These are phyloP conservation scores for Ailuropoda melanoleuca DNA, from an alignment of 2,113 vertebrate species.

Conservation along the genomic window DNA sequence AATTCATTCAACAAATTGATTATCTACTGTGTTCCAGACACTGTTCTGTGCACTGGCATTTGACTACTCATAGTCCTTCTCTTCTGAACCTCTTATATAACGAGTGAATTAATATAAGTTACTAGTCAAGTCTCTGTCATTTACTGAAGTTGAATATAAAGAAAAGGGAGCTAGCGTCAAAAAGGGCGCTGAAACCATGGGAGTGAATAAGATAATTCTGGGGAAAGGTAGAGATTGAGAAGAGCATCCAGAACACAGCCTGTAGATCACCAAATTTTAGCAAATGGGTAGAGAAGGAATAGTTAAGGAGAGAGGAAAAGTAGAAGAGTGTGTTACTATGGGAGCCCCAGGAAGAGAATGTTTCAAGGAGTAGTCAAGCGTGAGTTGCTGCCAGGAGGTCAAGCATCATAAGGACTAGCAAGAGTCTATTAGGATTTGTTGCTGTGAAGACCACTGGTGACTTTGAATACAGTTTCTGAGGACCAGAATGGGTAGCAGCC, in stretches of 20 bases:
- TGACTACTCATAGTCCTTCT: background rate
- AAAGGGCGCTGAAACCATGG: background rate
- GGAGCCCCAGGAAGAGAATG: background rate
- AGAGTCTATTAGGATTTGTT: background rate
- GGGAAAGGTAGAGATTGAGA: background rate
- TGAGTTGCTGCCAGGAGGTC: background rate
- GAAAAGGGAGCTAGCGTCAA: background rate
- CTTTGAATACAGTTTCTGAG: slow-evolving; percentile 33
- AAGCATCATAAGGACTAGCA: background rate
- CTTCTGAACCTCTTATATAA: background rate
- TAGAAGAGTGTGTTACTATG: background rate
- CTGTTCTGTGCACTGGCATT: background rate
- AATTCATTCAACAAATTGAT: slow-evolving; percentile 52
- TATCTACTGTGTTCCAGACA: background rate
- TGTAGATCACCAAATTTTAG: slow-evolving; percentile 13
- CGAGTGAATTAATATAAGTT: slow-evolving; percentile 17
- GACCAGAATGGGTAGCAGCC: background rate
- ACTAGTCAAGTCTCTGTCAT: background rate
- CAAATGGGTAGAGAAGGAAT: background rate
- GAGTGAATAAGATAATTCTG: background rate
- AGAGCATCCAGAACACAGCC: background rate
- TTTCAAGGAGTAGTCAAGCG: background rate
- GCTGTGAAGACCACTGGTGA: background rate
- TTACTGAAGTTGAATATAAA: background rate
- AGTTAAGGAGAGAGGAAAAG: background rate